Evolutionary conservation across 2,113 vertebrate genomes (phyloP).

Genomic region (Tragelaphus strepsiceros): DNA sequence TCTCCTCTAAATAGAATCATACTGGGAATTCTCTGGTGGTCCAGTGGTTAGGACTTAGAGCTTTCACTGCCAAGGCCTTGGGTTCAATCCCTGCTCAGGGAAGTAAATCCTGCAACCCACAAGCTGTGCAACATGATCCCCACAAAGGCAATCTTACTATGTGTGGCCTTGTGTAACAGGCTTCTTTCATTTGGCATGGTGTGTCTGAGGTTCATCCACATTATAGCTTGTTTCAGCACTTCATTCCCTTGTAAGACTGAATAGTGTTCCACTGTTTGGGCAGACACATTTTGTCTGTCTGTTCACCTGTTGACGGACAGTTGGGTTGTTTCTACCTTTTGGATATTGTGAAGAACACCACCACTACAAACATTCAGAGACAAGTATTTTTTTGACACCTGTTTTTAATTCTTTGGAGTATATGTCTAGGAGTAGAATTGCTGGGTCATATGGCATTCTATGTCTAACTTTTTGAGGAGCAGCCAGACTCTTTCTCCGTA

Average conservation of each 20-base stretch:
- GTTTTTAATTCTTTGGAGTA: neutral
- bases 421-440: neutral
- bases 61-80: neutral
- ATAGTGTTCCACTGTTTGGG: neutral
- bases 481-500: neutral
- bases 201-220: neutral
- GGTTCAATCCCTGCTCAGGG: neutral
- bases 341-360: neutral
- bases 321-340: neutral
- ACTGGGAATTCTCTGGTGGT: neutral
- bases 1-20: neutral
- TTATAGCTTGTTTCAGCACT: neutral
- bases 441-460: neutral
- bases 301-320: neutral
- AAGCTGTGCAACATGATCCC: neutral
- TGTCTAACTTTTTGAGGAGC: neutral
- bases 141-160: neutral
- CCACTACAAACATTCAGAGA: neutral
- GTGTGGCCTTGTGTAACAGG: neutral
- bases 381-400: neutral
- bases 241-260: neutral
- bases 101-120: neutral
- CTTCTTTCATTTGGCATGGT: neutral
- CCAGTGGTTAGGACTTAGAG: neutral
- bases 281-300: neutral